Evolutionary conservation across 2,888 invertebrate genomes (phyloP).

Genomic region (Tanytarsus gracilentus): DNA sequence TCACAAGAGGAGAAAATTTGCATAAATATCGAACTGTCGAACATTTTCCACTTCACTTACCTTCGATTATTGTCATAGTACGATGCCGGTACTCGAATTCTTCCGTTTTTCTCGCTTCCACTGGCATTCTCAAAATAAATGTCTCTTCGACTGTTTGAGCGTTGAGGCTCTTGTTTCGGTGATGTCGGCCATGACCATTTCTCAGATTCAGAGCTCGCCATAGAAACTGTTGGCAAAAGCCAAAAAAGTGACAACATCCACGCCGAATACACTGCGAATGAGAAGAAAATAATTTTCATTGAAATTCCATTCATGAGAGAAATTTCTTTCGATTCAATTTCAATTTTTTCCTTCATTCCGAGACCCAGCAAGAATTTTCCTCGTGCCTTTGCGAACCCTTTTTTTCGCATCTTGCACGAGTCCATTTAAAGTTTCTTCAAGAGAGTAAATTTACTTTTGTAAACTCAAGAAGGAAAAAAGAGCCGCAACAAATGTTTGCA

Average conservation of each 20-base stretch:
- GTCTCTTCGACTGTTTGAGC: conserved; percentile 19
- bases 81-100: conserved; percentile 24
- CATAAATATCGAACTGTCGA: not conserved
- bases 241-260: not conserved
- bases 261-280: not conserved
- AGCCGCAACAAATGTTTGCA: no score
- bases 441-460: no score
- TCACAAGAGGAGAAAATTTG: not conserved
- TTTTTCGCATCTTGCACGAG: no score
- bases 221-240: not conserved
- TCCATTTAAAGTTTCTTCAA: no score
- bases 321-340: not conserved
- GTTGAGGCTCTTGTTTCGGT: not conserved
- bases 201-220: conserved; percentile 15
- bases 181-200: conserved; percentile 27
- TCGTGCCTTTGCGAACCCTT: no score
- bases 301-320: not conserved
- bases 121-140: conserved; percentile 2
- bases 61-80: conserved; percentile 21
- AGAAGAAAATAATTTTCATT: not conserved
- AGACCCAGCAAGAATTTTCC: no score
- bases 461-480: no score
- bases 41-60: not conserved
- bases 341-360: not conserved
- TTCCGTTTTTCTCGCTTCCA: not conserved